Conservation (phyloP, 2,113 vertebrate genomes). For the Anthoscopus minutus region DNA sequence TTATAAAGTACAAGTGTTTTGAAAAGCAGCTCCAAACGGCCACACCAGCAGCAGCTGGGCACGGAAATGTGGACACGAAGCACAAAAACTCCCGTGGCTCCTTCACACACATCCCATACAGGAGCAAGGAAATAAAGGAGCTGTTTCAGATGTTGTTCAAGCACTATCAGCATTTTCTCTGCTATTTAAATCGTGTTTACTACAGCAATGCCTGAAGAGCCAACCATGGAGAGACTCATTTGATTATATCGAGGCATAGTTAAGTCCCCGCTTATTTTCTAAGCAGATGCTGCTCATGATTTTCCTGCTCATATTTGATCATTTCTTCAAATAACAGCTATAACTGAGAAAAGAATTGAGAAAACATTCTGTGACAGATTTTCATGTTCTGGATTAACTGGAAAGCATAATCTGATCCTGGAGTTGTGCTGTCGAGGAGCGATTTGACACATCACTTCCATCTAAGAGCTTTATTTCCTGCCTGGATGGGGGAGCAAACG, state of each 20-base stretch:
- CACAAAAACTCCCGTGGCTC: not conserved
- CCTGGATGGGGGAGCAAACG: not conserved
- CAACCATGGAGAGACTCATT: not conserved
- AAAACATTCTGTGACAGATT: slow-evolving; percentile 53
- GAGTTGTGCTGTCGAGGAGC: slow-evolving; percentile 12
- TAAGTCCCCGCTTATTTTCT: slow-evolving; percentile 19
- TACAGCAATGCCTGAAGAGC: not conserved
- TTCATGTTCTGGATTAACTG: slow-evolving; percentile 7
- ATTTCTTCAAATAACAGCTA: slow-evolving; percentile 52
- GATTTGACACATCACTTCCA: not conserved
- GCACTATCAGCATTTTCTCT: not conserved
- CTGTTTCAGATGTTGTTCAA: not conserved
- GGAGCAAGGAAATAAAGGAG: not conserved
- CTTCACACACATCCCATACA: not conserved
- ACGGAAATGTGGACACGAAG: not conserved
- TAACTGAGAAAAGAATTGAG: slow-evolving; percentile 51
- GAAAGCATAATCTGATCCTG: slow-evolving; percentile 26
- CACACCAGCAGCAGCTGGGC: not conserved
- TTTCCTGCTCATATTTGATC: slow-evolving; percentile 42
- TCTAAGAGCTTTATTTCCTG: not conserved
- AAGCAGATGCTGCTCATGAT: slow-evolving; percentile 55
- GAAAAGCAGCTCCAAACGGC: not conserved
- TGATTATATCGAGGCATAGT: not conserved
- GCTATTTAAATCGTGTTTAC: not conserved
- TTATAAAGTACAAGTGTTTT: not conserved